Conservation (phyloP, 1,140 invertebrate genomes). For the Drosophila nigrodunni region DNA sequence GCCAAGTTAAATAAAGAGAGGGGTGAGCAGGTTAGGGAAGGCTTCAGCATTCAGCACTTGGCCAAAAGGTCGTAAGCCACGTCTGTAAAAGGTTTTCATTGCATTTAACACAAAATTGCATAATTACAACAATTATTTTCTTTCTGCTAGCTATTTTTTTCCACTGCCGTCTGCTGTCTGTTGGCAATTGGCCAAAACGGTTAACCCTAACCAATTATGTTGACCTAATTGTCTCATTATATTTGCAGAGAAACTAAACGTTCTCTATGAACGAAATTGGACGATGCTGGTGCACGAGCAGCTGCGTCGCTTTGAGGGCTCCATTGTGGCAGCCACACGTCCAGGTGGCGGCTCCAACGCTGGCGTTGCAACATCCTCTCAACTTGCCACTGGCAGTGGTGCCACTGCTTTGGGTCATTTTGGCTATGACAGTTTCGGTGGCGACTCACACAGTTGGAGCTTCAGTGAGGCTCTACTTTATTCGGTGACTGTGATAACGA, state of each 20-base stretch:
- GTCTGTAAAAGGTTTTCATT: conserved; percentile 29
- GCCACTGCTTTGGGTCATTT: conserved; percentile 68
- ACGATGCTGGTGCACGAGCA: conserved; percentile 90
- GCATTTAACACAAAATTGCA: conserved; percentile 39
- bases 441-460: conserved; percentile 87
- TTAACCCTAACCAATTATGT: conserved; percentile 41
- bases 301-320: conserved; percentile 90
- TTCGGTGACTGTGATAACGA: conserved; percentile 93
- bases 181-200: conserved; percentile 16
- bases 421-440: conserved; percentile 55
- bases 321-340: conserved; percentile 90
- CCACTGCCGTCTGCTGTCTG: not conserved
- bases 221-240: conserved; percentile 32
- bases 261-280: conserved; percentile 94
- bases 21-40: not conserved
- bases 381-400: conserved; percentile 32
- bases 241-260: conserved; percentile 89
- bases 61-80: conserved; percentile 10
- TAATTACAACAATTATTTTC: conserved; percentile 38
- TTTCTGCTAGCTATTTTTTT: not conserved
- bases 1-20: conserved; percentile 25
- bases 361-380: conserved; percentile 22
- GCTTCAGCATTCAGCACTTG: conserved; percentile 7
- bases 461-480: conserved; percentile 92
- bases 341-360: conserved; percentile 33